Percentiles rank a stretch among this genome's conserved stretches.
phyloP scores from a whole-genome alignment of 1,140 invertebrate species.

The Drosophila subpulchrella region DNA sequence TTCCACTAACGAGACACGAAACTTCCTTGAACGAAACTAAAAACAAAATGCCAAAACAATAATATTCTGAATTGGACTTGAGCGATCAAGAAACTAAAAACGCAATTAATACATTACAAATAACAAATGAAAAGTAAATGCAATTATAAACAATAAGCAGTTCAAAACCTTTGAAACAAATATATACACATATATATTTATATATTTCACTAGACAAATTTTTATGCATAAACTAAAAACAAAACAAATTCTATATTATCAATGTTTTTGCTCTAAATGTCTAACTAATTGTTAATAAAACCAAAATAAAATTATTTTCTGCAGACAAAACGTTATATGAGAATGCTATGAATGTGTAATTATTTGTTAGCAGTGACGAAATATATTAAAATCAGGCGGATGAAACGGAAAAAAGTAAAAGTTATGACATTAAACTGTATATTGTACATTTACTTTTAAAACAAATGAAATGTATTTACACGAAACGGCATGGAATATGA shows the following conservation, averaged over 20 bases:
- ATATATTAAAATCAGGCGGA: constrained; percentile 25
- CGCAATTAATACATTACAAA: constrained; percentile 65
- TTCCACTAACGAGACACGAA: constrained; percentile 42
- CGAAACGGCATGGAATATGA: constrained; percentile 45
- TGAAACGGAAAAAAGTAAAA: constrained; percentile 35
- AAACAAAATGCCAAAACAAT: constrained; percentile 68
- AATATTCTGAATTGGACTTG: constrained; percentile 49
- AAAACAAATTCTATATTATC: constrained; percentile 77
- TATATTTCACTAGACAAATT: constrained; percentile 80
- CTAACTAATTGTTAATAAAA: constrained; percentile 78
- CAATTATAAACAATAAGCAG: constrained; percentile 83
- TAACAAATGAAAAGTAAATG: constrained; percentile 73
- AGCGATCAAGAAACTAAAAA: constrained; percentile 43
- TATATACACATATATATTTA: constrained; percentile 76
- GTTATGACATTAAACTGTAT: constrained; percentile 67
- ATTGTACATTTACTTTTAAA: constrained; percentile 75
- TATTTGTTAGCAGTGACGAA: constrained; percentile 65
- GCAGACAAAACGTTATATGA: constrained; percentile 64
- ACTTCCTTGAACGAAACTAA: constrained; percentile 56
- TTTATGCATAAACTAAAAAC: constrained; percentile 70
- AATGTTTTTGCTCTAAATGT: constrained; percentile 83
- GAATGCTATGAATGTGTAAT: constrained; percentile 71
- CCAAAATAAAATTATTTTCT: constrained; percentile 70
- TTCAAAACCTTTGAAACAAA: constrained; percentile 70
- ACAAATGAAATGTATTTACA: constrained; percentile 71